Percentiles rank a stretch among this genome's conserved stretches.
Evolutionary conservation across 2,797 vertebrate species (phyloP).

Genomic region (Xenopus petersii): DNA sequence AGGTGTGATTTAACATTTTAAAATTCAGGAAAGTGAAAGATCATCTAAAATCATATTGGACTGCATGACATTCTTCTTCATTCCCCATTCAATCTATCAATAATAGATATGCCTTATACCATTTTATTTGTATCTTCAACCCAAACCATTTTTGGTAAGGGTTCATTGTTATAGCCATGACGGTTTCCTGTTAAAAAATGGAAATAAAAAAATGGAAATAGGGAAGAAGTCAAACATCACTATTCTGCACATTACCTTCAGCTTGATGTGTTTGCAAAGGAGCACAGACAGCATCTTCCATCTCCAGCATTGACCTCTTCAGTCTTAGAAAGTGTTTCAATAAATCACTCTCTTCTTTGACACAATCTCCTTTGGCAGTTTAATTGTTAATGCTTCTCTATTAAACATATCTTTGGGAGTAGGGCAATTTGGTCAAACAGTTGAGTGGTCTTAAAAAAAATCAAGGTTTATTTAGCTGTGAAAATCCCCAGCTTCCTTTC

Average conservation of each 20-base stretch:
- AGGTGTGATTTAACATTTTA: too few relatives aligned
- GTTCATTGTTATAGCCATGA: too few relatives aligned
- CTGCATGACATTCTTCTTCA: too few relatives aligned
- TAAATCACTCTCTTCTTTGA: constrained; percentile 32
- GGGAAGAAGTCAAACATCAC: not conserved
- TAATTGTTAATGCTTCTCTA: constrained; percentile 35
- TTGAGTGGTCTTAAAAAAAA: constrained; percentile 9
- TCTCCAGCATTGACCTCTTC: constrained; percentile 25
- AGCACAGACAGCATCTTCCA: constrained; percentile 6
- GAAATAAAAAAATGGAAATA: too few relatives aligned
- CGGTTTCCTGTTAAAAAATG: too few relatives aligned
- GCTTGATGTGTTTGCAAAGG: constrained; percentile 12
- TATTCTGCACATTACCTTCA: not conserved
- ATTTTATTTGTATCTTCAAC: too few relatives aligned
- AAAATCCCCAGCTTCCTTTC: constrained; percentile 6
- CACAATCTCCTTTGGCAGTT: constrained; percentile 28
- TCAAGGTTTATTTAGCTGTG: not conserved
- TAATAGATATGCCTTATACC: too few relatives aligned
- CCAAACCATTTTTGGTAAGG: too few relatives aligned
- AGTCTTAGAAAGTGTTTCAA: constrained; percentile 14
- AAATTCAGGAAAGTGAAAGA: too few relatives aligned
- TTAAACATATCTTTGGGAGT: constrained; percentile 32
- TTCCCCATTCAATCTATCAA: too few relatives aligned
- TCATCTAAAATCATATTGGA: too few relatives aligned
- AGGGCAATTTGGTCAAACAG: constrained; percentile 24